These are phyloP conservation scores for Falco rusticolus DNA, from an alignment of 2,797 vertebrate genomes.

Conservation along the genomic window DNA sequence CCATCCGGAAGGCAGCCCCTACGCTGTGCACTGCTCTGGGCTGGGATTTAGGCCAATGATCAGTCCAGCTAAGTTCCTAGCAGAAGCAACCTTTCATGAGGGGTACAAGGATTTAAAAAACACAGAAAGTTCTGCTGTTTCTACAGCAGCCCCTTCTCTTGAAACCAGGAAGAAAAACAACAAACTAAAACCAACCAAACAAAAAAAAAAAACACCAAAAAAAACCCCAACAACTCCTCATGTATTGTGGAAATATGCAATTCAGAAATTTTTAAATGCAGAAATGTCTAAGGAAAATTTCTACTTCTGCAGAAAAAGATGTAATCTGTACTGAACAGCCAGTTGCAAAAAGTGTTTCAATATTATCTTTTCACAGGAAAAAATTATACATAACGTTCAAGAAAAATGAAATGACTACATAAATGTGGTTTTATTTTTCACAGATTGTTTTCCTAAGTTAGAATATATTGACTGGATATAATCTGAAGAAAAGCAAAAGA, in stretches of 20 bases:
- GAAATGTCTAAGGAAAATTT: background rate
- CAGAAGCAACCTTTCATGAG: background rate
- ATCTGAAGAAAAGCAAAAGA: background rate
- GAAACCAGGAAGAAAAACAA: background rate
- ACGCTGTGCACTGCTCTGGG: background rate
- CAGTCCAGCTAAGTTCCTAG: background rate
- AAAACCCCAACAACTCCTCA: background rate
- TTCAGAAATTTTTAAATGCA: background rate
- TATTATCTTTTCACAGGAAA: slow-evolving; percentile 24
- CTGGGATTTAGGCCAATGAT: background rate
- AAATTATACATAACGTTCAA: slow-evolving; percentile 1
- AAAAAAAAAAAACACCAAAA: background rate
- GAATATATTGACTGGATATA: background rate
- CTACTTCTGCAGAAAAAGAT: background rate
- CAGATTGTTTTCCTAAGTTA: background rate
- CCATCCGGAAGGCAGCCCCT: background rate
- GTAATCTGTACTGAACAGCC: background rate
- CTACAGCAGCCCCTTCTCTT: background rate
- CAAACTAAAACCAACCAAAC: no score
- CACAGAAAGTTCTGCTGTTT: background rate
- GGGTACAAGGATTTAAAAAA: background rate
- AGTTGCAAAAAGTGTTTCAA: background rate
- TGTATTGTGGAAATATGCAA: background rate
- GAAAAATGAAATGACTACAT: slow-evolving; percentile 30
- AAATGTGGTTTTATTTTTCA: slow-evolving; percentile 27